phyloP scores from a whole-genome alignment of 2,888 invertebrate species.

The Hypselothyrea guttata region DNA sequence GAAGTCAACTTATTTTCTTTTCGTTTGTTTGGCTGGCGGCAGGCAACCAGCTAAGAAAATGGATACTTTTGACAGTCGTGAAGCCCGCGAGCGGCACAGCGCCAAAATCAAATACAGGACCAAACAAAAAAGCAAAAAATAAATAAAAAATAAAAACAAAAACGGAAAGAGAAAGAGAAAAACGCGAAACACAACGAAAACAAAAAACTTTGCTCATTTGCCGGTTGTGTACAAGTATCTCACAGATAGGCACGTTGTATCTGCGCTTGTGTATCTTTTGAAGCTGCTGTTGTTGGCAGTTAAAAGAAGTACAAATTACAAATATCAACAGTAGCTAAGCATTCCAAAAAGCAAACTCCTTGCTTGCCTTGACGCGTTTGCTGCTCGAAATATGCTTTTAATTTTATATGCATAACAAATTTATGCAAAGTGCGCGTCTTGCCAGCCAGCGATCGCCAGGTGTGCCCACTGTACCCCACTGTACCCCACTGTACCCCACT shows the following conservation, averaged over 20 bases:
- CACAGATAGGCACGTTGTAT: constrained; percentile 27
- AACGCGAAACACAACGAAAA: constrained; percentile 19
- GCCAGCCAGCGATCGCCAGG: constrained; percentile 54
- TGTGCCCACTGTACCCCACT: constrained; percentile 29
- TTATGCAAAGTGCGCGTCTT: constrained; percentile 61
- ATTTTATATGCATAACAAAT: constrained; percentile 79
- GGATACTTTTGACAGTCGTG: constrained; percentile 31
- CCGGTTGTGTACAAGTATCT: constrained; percentile 30
- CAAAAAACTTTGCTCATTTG: constrained; percentile 73
- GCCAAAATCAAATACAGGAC: constrained; percentile 55
- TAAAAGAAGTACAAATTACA: constrained; percentile 65
- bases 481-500: constrained; percentile 6
- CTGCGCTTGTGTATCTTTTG: constrained; percentile 29
- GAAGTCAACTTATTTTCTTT: constrained; percentile 45
- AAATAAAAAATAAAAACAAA: too few relatives aligned
- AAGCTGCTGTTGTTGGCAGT: constrained; percentile 43
- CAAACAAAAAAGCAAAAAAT: constrained; percentile 3
- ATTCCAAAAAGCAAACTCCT: constrained; percentile 33
- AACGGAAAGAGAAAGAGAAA: too few relatives aligned
- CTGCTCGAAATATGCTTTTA: constrained; percentile 75
- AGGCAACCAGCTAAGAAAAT: constrained; percentile 30
- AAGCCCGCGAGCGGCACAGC: constrained; percentile 16
- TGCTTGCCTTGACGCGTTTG: constrained; percentile 18
- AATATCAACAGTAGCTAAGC: constrained; percentile 61
- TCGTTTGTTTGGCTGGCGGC: constrained; percentile 35